Conservation (phyloP, 2,113 vertebrate species). For the Labrus mixtus region DNA sequence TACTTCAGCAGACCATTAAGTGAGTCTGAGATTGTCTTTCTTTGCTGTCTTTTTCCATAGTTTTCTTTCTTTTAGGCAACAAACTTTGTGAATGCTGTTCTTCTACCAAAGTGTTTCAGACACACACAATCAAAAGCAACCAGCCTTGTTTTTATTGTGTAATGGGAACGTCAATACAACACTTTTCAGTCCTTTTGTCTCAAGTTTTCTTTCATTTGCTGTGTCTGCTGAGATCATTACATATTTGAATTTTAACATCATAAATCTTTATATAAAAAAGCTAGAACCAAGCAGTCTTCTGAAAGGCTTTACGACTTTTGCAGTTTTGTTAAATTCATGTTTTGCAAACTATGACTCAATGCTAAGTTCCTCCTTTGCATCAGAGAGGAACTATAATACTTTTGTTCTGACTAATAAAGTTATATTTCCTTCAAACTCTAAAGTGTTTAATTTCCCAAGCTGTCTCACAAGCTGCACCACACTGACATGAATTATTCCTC, state of each 20-base stretch:
- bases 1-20: slow-evolving; percentile 33
- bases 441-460: slow-evolving; percentile 25
- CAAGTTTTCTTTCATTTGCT: not conserved
- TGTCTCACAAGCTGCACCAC: slow-evolving; percentile 28
- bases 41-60: not conserved
- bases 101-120: slow-evolving; percentile 1
- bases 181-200: not conserved
- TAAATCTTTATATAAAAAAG: no score
- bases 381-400: not conserved
- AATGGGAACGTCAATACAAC: not conserved
- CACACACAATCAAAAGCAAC: not conserved
- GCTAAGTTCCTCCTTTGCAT: no score
- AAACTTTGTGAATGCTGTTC: slow-evolving; percentile 3
- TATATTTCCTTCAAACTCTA: slow-evolving; percentile 6
- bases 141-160: not conserved
- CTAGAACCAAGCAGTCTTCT: no score
- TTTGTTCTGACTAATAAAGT: slow-evolving; percentile 23
- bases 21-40: slow-evolving; percentile 1
- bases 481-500: slow-evolving; percentile 42
- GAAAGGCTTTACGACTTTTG: not conserved
- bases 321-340: no score
- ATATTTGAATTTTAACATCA: no score
- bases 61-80: not conserved
- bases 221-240: not conserved
- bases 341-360: no score